Conservation (phyloP, 1,140 invertebrate species). For the Lutraria rhynchaena region DNA sequence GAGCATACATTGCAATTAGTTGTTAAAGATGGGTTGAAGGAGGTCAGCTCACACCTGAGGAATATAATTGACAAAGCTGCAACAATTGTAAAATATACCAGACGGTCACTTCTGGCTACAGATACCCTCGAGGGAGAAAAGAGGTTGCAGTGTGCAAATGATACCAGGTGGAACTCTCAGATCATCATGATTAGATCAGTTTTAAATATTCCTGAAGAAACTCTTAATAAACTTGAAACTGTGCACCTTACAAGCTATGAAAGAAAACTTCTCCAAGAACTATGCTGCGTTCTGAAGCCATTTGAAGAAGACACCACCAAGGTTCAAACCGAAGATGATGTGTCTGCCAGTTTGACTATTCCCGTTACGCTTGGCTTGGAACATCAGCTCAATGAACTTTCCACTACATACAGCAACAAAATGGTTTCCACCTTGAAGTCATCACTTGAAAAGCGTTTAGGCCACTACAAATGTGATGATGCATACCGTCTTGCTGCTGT, state of each 20-base stretch:
- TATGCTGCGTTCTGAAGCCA: conserved; percentile 37
- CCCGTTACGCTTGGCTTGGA: conserved; percentile 16
- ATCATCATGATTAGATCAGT: conserved; percentile 28
- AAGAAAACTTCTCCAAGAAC: not conserved
- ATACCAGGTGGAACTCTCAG: conserved; percentile 24
- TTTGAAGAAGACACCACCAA: conserved; percentile 47
- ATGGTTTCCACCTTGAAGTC: conserved; percentile 1
- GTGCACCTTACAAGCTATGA: not conserved
- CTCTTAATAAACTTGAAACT: not conserved
- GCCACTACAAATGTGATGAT: conserved; percentile 5
- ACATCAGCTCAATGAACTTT: conserved; percentile 25
- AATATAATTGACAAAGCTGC: not conserved
- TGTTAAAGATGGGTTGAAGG: conserved; percentile 15
- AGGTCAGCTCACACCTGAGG: conserved; percentile 5
- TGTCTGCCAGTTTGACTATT: conserved; percentile 40
- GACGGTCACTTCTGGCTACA: conserved; percentile 9
- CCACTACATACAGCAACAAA: conserved; percentile 30
- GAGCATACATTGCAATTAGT: conserved; percentile 11
- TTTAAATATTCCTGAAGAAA: not conserved
- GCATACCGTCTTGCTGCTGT: conserved; percentile 28
- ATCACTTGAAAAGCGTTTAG: conserved; percentile 22
- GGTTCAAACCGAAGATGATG: conserved; percentile 32
- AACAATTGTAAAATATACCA: conserved; percentile 16
- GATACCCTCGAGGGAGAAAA: conserved; percentile 23
- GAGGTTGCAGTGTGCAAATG: conserved; percentile 14